Conservation (phyloP, 2,888 invertebrate genomes). For the Leptinotarsa juncta region DNA sequence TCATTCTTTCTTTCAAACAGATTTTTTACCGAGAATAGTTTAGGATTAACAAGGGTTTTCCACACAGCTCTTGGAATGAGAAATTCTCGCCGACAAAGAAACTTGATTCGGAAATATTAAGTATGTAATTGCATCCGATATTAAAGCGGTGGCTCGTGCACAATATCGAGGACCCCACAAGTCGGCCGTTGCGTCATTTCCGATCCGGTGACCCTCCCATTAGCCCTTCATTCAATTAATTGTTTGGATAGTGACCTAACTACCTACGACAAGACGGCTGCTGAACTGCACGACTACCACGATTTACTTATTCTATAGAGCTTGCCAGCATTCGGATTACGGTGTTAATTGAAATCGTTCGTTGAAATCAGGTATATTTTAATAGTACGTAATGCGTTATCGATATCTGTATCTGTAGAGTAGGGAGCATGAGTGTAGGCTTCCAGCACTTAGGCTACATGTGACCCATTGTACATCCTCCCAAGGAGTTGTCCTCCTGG, state of each 20-base stretch:
- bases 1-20: no score
- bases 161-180: slow-evolving; percentile 57
- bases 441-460: no score
- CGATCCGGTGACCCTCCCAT: slow-evolving; percentile 56
- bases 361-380: background rate
- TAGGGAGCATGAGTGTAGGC: no score
- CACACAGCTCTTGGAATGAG: no score
- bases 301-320: slow-evolving; percentile 42
- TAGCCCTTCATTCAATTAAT: slow-evolving; percentile 53
- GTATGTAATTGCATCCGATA: slow-evolving; percentile 24
- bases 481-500: no score
- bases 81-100: background rate
- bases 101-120: slow-evolving; percentile 11
- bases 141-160: slow-evolving; percentile 36
- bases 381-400: background rate
- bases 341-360: background rate
- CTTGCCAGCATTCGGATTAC: slow-evolving; percentile 1
- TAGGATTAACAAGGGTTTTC: no score
- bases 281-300: slow-evolving; percentile 41
- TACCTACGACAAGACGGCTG: slow-evolving; percentile 45
- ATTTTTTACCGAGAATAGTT: no score
- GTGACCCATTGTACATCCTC: no score
- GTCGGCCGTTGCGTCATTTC: slow-evolving; percentile 60
- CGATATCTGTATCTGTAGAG: no score
- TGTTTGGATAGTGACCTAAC: slow-evolving; percentile 55